Conservation (phyloP, 1,140 invertebrate species). For the Phocides pigmalion region DNA sequence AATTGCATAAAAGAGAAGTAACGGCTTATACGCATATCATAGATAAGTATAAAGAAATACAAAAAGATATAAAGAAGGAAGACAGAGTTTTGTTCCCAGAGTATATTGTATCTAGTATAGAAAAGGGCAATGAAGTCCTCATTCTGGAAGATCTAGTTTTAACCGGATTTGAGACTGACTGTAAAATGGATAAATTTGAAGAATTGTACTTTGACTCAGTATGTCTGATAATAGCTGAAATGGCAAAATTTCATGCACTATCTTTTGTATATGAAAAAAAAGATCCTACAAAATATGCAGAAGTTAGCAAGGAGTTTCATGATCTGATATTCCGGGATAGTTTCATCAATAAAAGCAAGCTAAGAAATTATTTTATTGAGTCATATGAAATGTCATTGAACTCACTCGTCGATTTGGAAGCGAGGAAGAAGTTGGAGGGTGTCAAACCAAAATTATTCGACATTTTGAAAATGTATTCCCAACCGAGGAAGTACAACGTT, state of each 20-base stretch:
- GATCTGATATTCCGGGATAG: constrained; percentile 63
- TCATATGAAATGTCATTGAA: constrained; percentile 67
- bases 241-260: constrained; percentile 71
- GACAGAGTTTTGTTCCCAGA: constrained; percentile 55
- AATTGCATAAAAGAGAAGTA: constrained; percentile 71
- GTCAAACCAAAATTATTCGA: constrained; percentile 54
- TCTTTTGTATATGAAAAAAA: constrained; percentile 56
- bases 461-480: constrained; percentile 53
- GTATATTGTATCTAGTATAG: constrained; percentile 54
- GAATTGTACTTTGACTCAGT: constrained; percentile 52
- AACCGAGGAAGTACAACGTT: constrained; percentile 56
- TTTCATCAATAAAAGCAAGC: constrained; percentile 67
- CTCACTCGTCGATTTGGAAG: constrained; percentile 47
- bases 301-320: constrained; percentile 49
- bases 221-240: constrained; percentile 52
- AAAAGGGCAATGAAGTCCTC: constrained; percentile 64
- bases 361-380: constrained; percentile 64
- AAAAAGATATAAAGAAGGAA: constrained; percentile 44
- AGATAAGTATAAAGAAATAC: constrained; percentile 55
- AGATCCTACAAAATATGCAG: constrained; percentile 41
- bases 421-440: constrained; percentile 51
- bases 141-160: constrained; percentile 64
- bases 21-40: constrained; percentile 59
- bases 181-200: constrained; percentile 49
- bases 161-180: constrained; percentile 55